Conservation (phyloP, 2,888 invertebrate genomes). For the Lymantria dispar region DNA sequence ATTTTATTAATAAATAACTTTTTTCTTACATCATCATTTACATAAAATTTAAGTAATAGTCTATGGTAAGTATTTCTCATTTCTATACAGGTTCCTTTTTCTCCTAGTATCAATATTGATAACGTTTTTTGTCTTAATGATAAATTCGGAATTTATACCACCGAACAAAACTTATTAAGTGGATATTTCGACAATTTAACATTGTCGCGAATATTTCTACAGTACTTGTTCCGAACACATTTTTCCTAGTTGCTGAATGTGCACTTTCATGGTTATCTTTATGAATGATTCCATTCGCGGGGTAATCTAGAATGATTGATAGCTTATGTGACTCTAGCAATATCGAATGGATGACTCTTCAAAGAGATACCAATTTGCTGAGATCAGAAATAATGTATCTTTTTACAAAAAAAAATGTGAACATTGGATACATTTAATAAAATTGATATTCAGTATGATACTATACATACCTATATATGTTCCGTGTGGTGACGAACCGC, state of each 20-base stretch:
- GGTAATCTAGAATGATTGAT: constrained; percentile 67
- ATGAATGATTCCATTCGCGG: constrained; percentile 60
- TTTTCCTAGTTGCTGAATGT: constrained; percentile 57
- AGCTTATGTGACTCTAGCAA: constrained; percentile 49
- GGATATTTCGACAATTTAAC: constrained; percentile 41
- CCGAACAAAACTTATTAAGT: background rate
- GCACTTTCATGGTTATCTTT: constrained; percentile 63
- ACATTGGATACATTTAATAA: background rate
- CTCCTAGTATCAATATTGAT: too few species aligned
- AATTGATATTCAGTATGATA: too few species aligned
- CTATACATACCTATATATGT: too few species aligned
- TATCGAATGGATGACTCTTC: constrained; percentile 54
- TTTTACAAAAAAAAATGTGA: constrained; percentile 8
- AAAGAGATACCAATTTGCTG: constrained; percentile 48
- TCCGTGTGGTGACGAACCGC: too few species aligned
- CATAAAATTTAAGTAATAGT: too few species aligned
- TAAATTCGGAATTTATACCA: too few species aligned
- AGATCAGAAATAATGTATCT: constrained; percentile 26
- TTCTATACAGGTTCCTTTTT: too few species aligned
- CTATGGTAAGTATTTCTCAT: too few species aligned
- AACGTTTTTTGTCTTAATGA: too few species aligned
- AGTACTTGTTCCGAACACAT: constrained; percentile 59
- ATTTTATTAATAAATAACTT: too few species aligned
- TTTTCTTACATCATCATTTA: too few species aligned
- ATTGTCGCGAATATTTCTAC: constrained; percentile 52